A percentile compares a stretch with the other conserved stretches of the same genome.
phyloP scores from a whole-genome alignment of 2,113 vertebrate genomes.

The Ursus arctos region DNA sequence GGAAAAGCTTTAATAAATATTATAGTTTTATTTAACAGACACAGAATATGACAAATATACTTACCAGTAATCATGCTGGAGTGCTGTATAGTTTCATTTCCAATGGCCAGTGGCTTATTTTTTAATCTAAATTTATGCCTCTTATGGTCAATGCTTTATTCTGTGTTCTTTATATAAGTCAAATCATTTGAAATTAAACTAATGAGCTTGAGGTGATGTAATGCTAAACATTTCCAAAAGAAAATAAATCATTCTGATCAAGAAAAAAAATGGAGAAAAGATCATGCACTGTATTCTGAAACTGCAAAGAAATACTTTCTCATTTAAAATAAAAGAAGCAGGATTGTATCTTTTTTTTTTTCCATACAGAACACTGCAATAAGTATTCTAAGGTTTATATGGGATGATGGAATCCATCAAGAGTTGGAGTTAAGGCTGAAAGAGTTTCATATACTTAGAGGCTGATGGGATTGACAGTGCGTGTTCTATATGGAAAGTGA shows the following conservation, averaged over 20 bases:
- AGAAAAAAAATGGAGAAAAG: constrained; percentile 53
- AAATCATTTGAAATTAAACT: constrained; percentile 67
- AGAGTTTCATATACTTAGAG: background rate
- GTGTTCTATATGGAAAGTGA: constrained; percentile 85
- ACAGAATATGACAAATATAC: constrained; percentile 78
- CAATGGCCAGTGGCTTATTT: constrained; percentile 76
- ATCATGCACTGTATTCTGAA: constrained; percentile 80
- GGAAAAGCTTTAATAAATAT: constrained; percentile 33
- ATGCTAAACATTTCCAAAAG: constrained; percentile 54
- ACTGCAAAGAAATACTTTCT: constrained; percentile 59
- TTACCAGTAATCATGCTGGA: constrained; percentile 82
- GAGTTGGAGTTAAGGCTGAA: background rate
- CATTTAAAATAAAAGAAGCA: constrained; percentile 37
- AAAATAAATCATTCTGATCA: constrained; percentile 73
- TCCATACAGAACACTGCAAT: constrained; percentile 83
- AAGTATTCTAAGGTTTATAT: background rate
- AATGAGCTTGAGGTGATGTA: constrained; percentile 62
- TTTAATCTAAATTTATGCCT: constrained; percentile 75
- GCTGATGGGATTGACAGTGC: background rate
- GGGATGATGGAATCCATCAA: background rate
- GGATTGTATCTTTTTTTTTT: constrained; percentile 74
- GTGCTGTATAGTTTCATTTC: constrained; percentile 75
- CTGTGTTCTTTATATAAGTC: constrained; percentile 54
- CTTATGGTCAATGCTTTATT: constrained; percentile 56
- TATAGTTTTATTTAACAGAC: constrained; percentile 36